Evolutionary conservation across 2,113 vertebrate genomes (phyloP).

Genomic region (Lasiurus borealis): DNA sequence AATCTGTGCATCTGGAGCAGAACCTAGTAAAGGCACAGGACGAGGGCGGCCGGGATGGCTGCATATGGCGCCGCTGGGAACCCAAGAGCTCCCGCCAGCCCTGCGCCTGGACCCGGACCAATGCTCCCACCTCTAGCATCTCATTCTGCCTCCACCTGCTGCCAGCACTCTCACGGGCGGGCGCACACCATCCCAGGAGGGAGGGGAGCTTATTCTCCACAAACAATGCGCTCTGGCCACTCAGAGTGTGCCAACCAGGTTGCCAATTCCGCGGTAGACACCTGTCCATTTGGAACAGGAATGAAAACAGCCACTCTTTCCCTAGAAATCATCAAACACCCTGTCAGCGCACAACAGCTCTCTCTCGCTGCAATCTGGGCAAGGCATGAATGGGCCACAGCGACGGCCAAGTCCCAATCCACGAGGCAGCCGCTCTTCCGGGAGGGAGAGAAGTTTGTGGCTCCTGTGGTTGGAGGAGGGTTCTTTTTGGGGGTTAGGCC

Average conservation of each 20-base stretch:
- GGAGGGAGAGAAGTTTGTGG: neutral
- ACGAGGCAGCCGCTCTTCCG: neutral
- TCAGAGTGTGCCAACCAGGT: slow-evolving; percentile 75
- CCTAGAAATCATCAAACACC: slow-evolving; percentile 80
- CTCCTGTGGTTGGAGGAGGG: neutral
- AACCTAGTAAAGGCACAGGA: neutral
- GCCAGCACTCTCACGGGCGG: neutral
- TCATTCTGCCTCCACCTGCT: neutral
- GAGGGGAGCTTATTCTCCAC: slow-evolving; percentile 67
- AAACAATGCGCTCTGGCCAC: slow-evolving; percentile 77
- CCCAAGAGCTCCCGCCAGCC: neutral
- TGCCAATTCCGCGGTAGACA: slow-evolving; percentile 82
- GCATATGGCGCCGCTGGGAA: neutral
- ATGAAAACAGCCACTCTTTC: slow-evolving; percentile 80
- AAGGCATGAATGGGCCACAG: slow-evolving; percentile 43
- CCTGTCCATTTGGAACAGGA: slow-evolving; percentile 83
- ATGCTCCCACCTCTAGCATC: neutral
- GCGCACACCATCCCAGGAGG: neutral
- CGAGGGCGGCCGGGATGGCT: neutral
- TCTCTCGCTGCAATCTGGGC: slow-evolving; percentile 77
- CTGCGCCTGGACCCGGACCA: neutral
- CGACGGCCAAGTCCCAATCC: slow-evolving; percentile 55
- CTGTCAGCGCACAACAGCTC: slow-evolving; percentile 80
- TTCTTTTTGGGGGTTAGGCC: too few species aligned
- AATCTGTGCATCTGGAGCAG: neutral